Evolutionary conservation across 2,113 vertebrate species (phyloP), one percentile per base, ranked within the genome.

Genomic region (Gallinago undulata): DNA sequence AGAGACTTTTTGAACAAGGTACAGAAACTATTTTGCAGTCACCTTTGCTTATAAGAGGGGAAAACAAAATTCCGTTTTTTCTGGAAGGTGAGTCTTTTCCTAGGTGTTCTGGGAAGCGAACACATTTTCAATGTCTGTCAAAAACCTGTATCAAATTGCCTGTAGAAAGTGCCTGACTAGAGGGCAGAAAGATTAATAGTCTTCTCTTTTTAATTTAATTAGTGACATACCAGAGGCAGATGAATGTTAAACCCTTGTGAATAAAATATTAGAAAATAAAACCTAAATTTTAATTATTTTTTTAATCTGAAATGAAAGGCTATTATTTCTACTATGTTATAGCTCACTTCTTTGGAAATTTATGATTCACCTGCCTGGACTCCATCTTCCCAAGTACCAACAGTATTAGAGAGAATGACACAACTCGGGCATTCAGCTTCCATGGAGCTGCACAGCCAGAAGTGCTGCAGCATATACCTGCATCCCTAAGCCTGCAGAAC

Each of bases 161-260:
- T 24, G 37, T 74, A 30, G 31, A 35, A 84, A 86, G 7, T 59
- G 56, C 15, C 18, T 72, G 53, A 87, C 57, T 89, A 51, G 53
- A 50, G 64, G 59, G 15, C 41, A 55, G 17, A 90, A 59, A 37
- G 30, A 28, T 79, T 84, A 87, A 64, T 95, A 93, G 64, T 81
- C 43, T 70, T 91, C 33, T 93, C 17, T 89, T 24, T 67, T 81
- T 45, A 50, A 76, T 91, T 89, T 96, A 92, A 93, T 93, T 89
- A 80, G 45, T 80, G 67, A 53, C 28, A 82, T 74, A 39, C 37
- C 45, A 91, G 28, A 12, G 84, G 18, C 41, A 78, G 59, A 78
- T 76, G 92, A 91, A 86, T 57, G 80, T 82, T 64, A 22, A 79
- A 86, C 23, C 12, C 76, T 70, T 56, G 33, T 53, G 5, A 91